Base-by-base conservation (phyloP, 2,797 vertebrate species). In the Podargus strigoides region DNA sequence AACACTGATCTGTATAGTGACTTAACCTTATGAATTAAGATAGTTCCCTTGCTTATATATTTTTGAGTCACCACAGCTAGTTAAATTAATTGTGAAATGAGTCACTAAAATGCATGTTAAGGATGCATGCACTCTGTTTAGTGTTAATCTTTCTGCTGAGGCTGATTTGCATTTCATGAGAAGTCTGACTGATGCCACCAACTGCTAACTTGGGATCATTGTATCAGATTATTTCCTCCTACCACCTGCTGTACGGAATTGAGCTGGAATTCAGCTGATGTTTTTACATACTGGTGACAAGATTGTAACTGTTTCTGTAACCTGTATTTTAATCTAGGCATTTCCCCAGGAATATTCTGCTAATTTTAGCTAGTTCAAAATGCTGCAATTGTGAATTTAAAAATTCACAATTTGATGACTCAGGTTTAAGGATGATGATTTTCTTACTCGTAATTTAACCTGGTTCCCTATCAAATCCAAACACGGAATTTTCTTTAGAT, bases 171-270 rank as follows among this genome's bases (percentile, higher is more conserved):
- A 89, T 85, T 94, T 83, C 52, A 72, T 84, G 58, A 81, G 85
- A 94, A 92, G 81, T 42, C 42, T 93, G 85, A 95, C 53, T 93
- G 87, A 94, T 94, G 58, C 62, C 34, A 83, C 42, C 92, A 89
- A 64, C 82, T 97, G 93, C 85, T 94, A 77, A 62, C 58, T 85
- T 63, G 73, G 82, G 58, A 83, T 84, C 41, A 20, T n/a, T 89
- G 49, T 85, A 80, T 80, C 87, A 36, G 64, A 87, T 52, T 32
- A 85, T 94, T 92, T 95, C 53, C 85, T 93, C 60, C 78, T 59
- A 87, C 79, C 95, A 94, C 75, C 90, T 89, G 94, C 89, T 94
- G 56, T 66, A 64, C 3, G 4, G 60, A 87, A 64, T 4, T 67
- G 50, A 37, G 49, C 53, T 70, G 69, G 89, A 92, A 87, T 89